Evolutionary conservation across 2,888 invertebrate species (phyloP).

Genomic region (Apamea sordens): DNA sequence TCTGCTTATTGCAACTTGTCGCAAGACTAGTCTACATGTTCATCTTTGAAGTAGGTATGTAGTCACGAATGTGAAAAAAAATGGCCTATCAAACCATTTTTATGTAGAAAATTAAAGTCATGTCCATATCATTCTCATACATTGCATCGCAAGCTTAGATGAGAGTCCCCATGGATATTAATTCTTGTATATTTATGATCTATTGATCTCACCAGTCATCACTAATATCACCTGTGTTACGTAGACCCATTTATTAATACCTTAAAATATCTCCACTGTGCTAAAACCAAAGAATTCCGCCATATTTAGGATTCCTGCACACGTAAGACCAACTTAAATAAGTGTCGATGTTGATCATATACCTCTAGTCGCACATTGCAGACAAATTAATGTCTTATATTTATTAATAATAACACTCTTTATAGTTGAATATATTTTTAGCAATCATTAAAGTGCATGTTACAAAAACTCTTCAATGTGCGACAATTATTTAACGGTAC

Average conservation of each 20-base stretch:
- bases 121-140: slow-evolving; percentile 81
- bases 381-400: slow-evolving; percentile 25
- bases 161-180: slow-evolving; percentile 79
- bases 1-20: slow-evolving; percentile 3
- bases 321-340: slow-evolving; percentile 21
- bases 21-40: not conserved
- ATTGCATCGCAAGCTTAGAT: slow-evolving; percentile 85
- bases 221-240: slow-evolving; percentile 64
- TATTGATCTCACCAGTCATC: slow-evolving; percentile 79
- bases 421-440: slow-evolving; percentile 57
- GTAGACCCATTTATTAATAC: slow-evolving; percentile 69
- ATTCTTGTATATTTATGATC: slow-evolving; percentile 83
- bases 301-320: slow-evolving; percentile 46
- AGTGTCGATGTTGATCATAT: slow-evolving; percentile 32
- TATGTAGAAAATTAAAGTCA: not conserved
- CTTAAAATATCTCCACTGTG: slow-evolving; percentile 72
- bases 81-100: not conserved
- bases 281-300: slow-evolving; percentile 73
- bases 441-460: slow-evolving; percentile 54
- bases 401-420: slow-evolving; percentile 43
- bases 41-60: not conserved
- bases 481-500: slow-evolving; percentile 52
- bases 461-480: slow-evolving; percentile 51
- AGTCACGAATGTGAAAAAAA: slow-evolving; percentile 10
- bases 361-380: slow-evolving; percentile 51